Evolutionary conservation across 2,888 invertebrate species (phyloP).

Genomic region (Leptopilina drosophilae): DNA sequence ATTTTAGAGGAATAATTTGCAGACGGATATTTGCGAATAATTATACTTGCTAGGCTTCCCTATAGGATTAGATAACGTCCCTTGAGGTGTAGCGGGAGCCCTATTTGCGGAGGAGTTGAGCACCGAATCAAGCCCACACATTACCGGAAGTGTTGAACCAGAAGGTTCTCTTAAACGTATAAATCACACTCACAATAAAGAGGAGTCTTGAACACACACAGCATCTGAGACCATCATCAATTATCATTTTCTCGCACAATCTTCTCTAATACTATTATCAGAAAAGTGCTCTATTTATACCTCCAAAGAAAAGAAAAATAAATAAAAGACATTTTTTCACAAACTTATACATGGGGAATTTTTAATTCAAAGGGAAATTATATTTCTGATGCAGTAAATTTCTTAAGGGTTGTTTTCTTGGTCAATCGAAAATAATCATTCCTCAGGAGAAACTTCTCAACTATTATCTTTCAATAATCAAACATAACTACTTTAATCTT

Average conservation of each 20-base stretch:
- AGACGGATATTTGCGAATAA: conserved; percentile 29
- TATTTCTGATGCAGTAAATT: too few relatives aligned
- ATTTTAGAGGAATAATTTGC: conserved; percentile 10
- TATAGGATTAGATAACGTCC: conserved; percentile 3
- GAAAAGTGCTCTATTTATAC: too few relatives aligned
- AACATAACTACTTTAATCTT: too few relatives aligned
- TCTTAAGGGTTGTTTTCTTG: too few relatives aligned
- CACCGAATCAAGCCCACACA: conserved; percentile 14
- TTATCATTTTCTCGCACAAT: conserved; percentile 7
- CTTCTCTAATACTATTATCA: too few relatives aligned
- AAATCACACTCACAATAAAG: conserved; percentile 37
- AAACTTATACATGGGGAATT: too few relatives aligned
- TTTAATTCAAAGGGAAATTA: too few relatives aligned
- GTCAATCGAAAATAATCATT: too few relatives aligned
- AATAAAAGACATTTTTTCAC: too few relatives aligned
- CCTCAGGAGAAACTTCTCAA: too few relatives aligned
- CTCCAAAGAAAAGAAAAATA: too few relatives aligned
- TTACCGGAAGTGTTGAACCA: conserved; percentile 38
- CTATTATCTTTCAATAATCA: too few relatives aligned
- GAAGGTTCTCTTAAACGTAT: conserved; percentile 11
- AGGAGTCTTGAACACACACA: not conserved
- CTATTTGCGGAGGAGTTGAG: conserved; percentile 24
- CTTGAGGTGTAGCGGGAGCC: conserved; percentile 2
- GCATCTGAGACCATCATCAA: conserved; percentile 22
- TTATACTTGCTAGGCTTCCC: conserved; percentile 5